These are phyloP conservation scores for Kryptolebias ocellatus DNA, from an alignment of 2,797 vertebrate species.

Conservation along the genomic window DNA sequence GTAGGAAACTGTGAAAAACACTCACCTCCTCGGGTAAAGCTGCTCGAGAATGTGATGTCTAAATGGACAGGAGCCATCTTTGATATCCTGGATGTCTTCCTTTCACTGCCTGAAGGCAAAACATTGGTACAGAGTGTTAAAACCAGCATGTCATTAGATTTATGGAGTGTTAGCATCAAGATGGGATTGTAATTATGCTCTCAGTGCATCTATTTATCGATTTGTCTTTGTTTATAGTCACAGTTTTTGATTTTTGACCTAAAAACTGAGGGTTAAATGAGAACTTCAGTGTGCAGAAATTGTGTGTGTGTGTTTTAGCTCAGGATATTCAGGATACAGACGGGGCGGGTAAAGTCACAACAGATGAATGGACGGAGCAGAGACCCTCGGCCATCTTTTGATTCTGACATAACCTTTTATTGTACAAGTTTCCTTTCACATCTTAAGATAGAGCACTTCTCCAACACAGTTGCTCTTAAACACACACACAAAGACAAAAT, in stretches of 20 bases:
- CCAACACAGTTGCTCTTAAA: not conserved
- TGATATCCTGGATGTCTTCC: slow-evolving; percentile 90
- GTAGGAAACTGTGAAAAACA: slow-evolving; percentile 26
- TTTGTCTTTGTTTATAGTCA: not conserved
- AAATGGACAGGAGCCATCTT: slow-evolving; percentile 96
- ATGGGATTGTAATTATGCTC: not conserved
- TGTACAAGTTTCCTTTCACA: slow-evolving; percentile 79
- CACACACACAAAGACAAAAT: slow-evolving; percentile 61
- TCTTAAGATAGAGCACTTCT: slow-evolving; percentile 35
- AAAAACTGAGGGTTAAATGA: slow-evolving; percentile 9
- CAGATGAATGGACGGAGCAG: slow-evolving; percentile 75
- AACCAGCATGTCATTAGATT: slow-evolving; percentile 61
- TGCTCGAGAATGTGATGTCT: slow-evolving; percentile 95
- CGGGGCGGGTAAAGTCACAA: slow-evolving; percentile 65
- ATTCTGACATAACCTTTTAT: slow-evolving; percentile 76
- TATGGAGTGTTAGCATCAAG: not conserved
- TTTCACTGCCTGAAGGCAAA: slow-evolving; percentile 90
- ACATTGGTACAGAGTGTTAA: slow-evolving; percentile 52
- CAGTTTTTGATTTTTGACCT: not conserved
- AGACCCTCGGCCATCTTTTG: slow-evolving; percentile 71
- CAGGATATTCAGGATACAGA: slow-evolving; percentile 57
- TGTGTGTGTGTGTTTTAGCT: not conserved
- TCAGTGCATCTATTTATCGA: not conserved
- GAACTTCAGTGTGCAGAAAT: not conserved
- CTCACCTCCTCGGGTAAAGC: slow-evolving; percentile 97